These are phyloP conservation scores for Dione juno DNA, from an alignment of 2,888 invertebrate genomes.

Conservation along the genomic window DNA sequence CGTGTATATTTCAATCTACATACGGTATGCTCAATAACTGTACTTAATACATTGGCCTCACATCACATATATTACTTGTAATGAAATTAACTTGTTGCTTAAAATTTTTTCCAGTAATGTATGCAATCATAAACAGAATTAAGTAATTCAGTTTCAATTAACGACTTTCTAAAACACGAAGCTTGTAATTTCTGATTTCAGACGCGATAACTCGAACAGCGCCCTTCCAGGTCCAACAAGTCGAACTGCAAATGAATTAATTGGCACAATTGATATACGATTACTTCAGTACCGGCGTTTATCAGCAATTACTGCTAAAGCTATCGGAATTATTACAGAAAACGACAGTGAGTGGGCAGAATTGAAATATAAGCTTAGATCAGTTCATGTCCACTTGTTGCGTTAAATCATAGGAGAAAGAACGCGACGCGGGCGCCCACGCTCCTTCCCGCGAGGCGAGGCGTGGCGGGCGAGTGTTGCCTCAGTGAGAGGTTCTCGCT, in stretches of 20 bases:
- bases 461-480: not conserved
- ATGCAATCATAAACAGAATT: not conserved
- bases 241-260: constrained; percentile 22
- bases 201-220: constrained; percentile 17
- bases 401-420: constrained; percentile 11
- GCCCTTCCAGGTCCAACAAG: constrained; percentile 15
- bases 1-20: not conserved
- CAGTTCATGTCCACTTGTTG: constrained; percentile 16
- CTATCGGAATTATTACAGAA: constrained; percentile 19
- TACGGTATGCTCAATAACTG: not conserved
- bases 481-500: not conserved
- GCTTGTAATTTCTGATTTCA: constrained; percentile 25
- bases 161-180: constrained; percentile 17
- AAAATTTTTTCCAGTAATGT: not conserved
- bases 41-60: not conserved
- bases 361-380: constrained; percentile 21
- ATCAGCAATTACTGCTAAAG: constrained; percentile 21
- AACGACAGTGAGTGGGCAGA: constrained; percentile 21
- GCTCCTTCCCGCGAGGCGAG: not conserved
- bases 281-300: constrained; percentile 11
- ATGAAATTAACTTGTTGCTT: not conserved
- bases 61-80: not conserved
- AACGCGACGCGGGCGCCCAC: constrained; percentile 8
- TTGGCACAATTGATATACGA: constrained; percentile 27
- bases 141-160: constrained; percentile 11